Base-by-base conservation (phyloP, 2,797 vertebrate genomes). In the Chelonia mydas region DNA sequence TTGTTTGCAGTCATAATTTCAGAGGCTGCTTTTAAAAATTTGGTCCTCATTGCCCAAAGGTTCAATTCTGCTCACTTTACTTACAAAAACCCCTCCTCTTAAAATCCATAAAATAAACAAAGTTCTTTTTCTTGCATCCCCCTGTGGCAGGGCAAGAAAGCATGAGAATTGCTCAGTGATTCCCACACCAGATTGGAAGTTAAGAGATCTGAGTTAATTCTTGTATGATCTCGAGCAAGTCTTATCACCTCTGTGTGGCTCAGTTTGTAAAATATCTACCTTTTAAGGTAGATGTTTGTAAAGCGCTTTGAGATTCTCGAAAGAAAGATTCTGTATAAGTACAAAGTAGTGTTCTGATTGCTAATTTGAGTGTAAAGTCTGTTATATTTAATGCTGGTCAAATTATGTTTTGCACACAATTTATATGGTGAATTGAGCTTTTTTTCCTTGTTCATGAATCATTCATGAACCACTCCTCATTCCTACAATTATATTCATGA, bases 71-170 rank as follows among this genome's bases (percentile, higher is more conserved):
- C 90, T 91, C 2, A 53, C 94, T 96, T 94, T 87, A 87, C 59
- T 91, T 92, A 86, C 31, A 90, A 95, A 93, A 93, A 87, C 0
- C n/a, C 1, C 6, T 94, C 95, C 81, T 45, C 53, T 23, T 91
- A 81, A 92, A 96, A 95, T 90, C 37, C 1, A 57, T 87, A 96
- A 94, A 93, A 93, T 91, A 97, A 96, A 92, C 83, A 81, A 84
- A 93, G 86, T 96, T 94, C 68, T 95, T 96, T 97, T 96, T 93
- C 37, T 93, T 88, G 84, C 11, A 53, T 86, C 74, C 85, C 3
- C 93, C 86, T 96, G 91, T 86, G 88, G 53, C 45, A 19, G 3
- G 51, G 31, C 92, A 61, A 78, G 90, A 92, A 93, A 78, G 54
- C 90, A 88, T 90, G 57, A 94, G 84, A 47, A 53, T 89, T 96